phyloP scores from a whole-genome alignment of 1,140 invertebrate genomes.

The Lepidurus apus region DNA sequence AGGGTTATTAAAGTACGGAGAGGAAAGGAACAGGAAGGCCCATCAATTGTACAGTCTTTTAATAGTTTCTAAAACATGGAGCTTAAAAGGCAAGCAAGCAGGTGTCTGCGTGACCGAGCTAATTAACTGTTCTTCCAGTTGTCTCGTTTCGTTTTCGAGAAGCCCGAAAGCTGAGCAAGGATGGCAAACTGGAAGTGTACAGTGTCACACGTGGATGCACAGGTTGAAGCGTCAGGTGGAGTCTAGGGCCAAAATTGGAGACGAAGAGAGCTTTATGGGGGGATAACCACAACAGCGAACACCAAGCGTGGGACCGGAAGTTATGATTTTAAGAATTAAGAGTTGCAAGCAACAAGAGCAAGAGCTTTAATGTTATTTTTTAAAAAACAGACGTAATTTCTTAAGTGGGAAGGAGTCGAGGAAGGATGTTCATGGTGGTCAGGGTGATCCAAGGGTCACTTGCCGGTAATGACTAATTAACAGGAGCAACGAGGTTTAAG shows the following conservation, averaged over 20 bases:
- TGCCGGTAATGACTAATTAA: too few species aligned
- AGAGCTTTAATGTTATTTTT: neutral
- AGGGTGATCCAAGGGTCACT: neutral
- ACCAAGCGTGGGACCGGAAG: constrained; percentile 5
- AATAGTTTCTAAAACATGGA: neutral
- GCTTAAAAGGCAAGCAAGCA: neutral
- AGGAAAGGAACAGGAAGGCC: neutral
- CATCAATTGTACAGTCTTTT: neutral
- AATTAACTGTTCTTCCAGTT: neutral
- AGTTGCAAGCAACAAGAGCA: neutral
- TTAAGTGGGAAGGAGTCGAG: neutral
- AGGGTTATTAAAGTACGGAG: neutral
- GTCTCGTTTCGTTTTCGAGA: neutral
- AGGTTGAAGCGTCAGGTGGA: constrained; percentile 11
- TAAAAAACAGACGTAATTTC: neutral
- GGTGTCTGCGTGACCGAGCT: constrained; percentile 8
- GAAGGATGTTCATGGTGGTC: neutral
- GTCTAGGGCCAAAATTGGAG: neutral
- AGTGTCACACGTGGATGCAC: neutral
- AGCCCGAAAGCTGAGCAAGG: neutral
- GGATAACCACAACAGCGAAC: neutral
- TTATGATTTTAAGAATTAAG: neutral
- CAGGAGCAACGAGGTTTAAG: too few species aligned
- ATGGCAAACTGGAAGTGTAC: neutral
- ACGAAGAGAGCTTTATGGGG: neutral